These are phyloP conservation scores for Smutsia gigantea DNA, from an alignment of 2,797 vertebrate genomes.

Conservation along the genomic window DNA sequence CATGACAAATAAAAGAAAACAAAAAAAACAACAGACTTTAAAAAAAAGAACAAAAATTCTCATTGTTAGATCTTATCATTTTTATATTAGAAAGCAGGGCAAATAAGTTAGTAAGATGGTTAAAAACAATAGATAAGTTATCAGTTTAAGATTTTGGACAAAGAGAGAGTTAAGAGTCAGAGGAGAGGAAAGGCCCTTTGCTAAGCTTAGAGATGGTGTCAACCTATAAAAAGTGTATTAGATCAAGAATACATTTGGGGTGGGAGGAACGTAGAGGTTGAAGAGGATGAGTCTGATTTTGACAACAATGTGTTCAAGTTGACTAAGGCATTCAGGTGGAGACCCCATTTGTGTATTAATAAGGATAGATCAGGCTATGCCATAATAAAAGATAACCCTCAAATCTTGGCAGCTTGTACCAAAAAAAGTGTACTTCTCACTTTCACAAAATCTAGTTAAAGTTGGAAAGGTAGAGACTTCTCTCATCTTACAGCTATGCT, in stretches of 20 bases:
- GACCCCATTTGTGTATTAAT: background rate
- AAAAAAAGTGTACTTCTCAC: slow-evolving; percentile 1
- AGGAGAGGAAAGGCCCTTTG: background rate
- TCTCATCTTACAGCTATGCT: background rate
- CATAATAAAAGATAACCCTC: background rate
- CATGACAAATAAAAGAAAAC: background rate
- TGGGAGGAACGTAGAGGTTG: background rate
- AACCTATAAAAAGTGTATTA: background rate
- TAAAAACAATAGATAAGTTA: background rate
- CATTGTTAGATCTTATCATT: background rate
- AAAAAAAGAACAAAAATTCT: background rate
- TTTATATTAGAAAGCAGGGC: background rate
- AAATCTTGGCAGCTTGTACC: background rate
- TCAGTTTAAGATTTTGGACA: background rate
- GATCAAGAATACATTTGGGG: background rate
- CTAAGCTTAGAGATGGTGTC: background rate
- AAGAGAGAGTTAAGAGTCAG: background rate
- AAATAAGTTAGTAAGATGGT: background rate
- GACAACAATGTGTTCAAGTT: background rate
- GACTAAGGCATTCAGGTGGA: background rate
- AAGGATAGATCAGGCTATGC: background rate
- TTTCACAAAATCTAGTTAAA: background rate
- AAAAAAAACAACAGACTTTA: background rate
- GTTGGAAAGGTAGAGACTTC: background rate
- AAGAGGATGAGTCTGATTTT: background rate